Conservation (phyloP, 2,797 vertebrate genomes). For the Nyctibius grandis region DNA sequence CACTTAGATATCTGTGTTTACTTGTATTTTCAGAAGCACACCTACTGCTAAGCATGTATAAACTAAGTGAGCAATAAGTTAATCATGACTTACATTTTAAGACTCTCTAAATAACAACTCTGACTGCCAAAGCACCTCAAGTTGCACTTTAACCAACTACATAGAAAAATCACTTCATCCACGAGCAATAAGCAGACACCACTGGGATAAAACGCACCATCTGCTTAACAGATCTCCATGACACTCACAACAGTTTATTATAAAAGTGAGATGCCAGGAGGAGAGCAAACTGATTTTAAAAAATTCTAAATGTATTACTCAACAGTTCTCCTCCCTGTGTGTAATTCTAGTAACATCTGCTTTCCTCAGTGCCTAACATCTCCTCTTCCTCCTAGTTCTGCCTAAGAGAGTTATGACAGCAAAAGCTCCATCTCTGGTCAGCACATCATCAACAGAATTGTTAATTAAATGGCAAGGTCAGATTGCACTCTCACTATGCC, state of each 20-base stretch:
- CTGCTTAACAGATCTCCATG: conserved; percentile 18
- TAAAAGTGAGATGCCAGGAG: conserved; percentile 9
- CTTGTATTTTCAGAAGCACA: conserved; percentile 1
- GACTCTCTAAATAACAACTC: not conserved
- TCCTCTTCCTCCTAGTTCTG: not conserved
- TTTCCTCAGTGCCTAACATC: not conserved
- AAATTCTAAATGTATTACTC: not conserved
- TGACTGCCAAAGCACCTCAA: not conserved
- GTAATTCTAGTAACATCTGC: conserved; percentile 20
- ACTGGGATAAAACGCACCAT: conserved; percentile 17
- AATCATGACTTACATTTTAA: conserved; percentile 6
- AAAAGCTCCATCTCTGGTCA: not conserved
- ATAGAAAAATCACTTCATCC: not conserved
- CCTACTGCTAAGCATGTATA: not conserved
- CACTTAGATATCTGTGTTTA: not conserved
- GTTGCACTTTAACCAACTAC: not conserved
- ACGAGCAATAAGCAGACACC: not conserved
- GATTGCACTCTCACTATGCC: not conserved
- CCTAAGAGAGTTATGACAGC: not conserved
- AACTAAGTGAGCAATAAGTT: not conserved
- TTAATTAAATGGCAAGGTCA: not conserved
- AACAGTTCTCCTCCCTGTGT: not conserved
- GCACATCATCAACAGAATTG: not conserved
- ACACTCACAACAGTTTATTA: not conserved
- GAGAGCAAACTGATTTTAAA: conserved; percentile 7